Evolutionary conservation across 2,113 vertebrate genomes (phyloP).

Genomic region (Xiphophorus maculatus): DNA sequence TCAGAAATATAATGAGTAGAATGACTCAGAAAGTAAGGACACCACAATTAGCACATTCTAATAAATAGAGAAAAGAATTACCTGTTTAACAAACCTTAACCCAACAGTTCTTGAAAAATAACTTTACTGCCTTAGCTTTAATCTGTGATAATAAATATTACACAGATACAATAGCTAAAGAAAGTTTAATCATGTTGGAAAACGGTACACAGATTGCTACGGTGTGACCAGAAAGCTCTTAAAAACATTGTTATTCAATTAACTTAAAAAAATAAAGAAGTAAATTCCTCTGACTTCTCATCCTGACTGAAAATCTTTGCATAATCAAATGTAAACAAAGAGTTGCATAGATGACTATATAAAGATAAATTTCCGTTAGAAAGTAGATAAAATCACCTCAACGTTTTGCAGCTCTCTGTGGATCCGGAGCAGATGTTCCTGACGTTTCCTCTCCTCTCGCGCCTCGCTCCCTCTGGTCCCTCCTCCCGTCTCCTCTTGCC

Average conservation of each 20-base stretch:
- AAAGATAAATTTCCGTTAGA: neutral
- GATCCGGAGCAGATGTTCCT: slow-evolving; percentile 83
- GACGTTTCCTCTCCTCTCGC: slow-evolving; percentile 71
- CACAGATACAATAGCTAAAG: neutral
- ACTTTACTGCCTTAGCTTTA: neutral
- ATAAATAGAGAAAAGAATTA: neutral
- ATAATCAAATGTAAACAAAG: neutral
- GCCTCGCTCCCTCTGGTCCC: slow-evolving; percentile 51
- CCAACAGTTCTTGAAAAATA: neutral
- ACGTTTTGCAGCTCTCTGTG: slow-evolving; percentile 90
- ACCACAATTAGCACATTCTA: neutral
- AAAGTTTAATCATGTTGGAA: neutral
- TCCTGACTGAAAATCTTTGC: neutral
- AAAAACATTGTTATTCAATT: neutral
- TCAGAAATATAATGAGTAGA: neutral
- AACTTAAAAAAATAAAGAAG: neutral
- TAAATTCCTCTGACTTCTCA: neutral
- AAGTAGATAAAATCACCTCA: slow-evolving; percentile 80
- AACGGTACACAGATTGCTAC: no score
- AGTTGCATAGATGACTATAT: neutral
- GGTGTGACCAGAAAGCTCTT: neutral
- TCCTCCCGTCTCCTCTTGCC: slow-evolving; percentile 45
- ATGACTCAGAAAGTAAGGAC: neutral
- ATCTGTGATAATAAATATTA: no score
- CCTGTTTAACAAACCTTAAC: neutral